These are phyloP conservation scores for Ancistrus triradiatus DNA, from an alignment of 2,113 vertebrate species.

Conservation along the genomic window DNA sequence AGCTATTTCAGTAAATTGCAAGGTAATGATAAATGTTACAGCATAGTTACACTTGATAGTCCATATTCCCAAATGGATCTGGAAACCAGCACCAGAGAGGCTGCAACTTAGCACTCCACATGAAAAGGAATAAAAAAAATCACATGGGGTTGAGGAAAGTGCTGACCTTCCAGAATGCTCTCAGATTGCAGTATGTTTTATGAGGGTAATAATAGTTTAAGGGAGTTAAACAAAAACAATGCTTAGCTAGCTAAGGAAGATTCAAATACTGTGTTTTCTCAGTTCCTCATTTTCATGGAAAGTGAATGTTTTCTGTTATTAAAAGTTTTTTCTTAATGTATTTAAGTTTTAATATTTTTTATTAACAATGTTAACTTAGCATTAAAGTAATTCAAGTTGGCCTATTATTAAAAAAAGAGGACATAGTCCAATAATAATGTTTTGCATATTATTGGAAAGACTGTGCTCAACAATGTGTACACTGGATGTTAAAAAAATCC, in stretches of 20 bases:
- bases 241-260: constrained; percentile 14
- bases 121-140: constrained; percentile 17
- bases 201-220: constrained; percentile 41
- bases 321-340: no score
- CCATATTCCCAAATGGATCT: constrained; percentile 31
- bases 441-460: no score
- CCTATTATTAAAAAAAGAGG: constrained; percentile 9
- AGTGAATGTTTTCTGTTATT: no score
- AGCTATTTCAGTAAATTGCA: constrained; percentile 20
- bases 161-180: constrained; percentile 17
- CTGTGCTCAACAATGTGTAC: no score
- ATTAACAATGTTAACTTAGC: no score
- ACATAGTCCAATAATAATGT: no score
- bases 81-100: constrained; percentile 18
- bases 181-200: constrained; percentile 26
- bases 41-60: constrained; percentile 30
- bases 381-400: constrained; percentile 17
- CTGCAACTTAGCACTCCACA: constrained; percentile 4
- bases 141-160: constrained; percentile 9
- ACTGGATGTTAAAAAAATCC: no score
- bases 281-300: no score
- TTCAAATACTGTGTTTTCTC: background rate
- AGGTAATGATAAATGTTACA: constrained; percentile 21
- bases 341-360: no score
- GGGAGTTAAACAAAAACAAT: constrained; percentile 40